Evolutionary conservation across 2,888 invertebrate species (phyloP), one percentile per base, ranked within the genome.

Genomic region (Aleiodes alternator): DNA sequence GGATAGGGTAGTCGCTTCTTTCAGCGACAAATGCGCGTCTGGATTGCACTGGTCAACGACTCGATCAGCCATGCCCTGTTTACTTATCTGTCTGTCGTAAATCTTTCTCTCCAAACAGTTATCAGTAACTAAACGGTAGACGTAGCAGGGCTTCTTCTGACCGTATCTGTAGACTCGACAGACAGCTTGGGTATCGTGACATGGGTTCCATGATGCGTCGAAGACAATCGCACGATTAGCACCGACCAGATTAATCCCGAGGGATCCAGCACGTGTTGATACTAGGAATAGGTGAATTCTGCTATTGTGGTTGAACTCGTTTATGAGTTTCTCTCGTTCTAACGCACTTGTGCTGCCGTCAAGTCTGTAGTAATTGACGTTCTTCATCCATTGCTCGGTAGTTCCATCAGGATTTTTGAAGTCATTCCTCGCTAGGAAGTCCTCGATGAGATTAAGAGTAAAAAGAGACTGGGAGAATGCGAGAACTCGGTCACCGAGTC

Each of bases 201-300:
- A 99, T 0, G 99, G 99, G 91, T 99, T 99, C 98, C 99, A 99
- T 53, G 97, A 98, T 12, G 99, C 98, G 89, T 99, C 99, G 86
- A 99, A 95, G 68, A 99, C 98, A 56, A 98, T 95, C 5, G 99
- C 99, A 48, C 99, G 92, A 90, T 98, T 99, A 0, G 99, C 99
- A 14, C 98, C 98, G 23, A 98, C 96, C 79, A 99, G 92, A 91
- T 99, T 99, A 80, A 99, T 98, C 8, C 99, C 99, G 48, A 98
- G 91, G 12, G 98, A 98, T 1, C 98, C 98, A 51, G 98, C 98
- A 82, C 97, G 93, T 0, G 99, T 99, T 0, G 98, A 99, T 55
- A 99, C 97, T 73, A 99, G 92, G 90, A 99, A 99, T 79, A 99
- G 90, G 87, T 96, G 95, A 69, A 98, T 93, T 84, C 94, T 94